Evolutionary conservation across 2,113 vertebrate genomes (phyloP).

Genomic region (Xiphias gladius): DNA sequence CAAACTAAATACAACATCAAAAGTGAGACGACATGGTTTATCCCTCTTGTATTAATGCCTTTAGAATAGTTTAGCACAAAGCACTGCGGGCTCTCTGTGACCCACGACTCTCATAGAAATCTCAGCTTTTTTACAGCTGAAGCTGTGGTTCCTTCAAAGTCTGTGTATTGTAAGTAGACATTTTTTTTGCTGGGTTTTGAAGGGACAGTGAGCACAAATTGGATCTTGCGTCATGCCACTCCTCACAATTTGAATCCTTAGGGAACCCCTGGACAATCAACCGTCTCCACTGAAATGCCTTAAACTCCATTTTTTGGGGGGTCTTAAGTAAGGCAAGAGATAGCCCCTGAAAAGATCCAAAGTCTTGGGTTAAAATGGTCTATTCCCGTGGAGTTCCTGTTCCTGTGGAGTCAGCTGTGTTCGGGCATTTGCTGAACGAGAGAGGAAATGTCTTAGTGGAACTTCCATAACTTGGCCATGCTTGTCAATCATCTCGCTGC

Average conservation of each 20-base stretch:
- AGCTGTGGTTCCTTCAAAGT: slow-evolving; percentile 63
- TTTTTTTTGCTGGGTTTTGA: slow-evolving; percentile 45
- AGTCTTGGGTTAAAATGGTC: slow-evolving; percentile 62
- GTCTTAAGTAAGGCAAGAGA: slow-evolving; percentile 46
- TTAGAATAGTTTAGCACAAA: slow-evolving; percentile 54
- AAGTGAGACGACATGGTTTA: slow-evolving; percentile 55
- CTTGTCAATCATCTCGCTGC: slow-evolving; percentile 61
- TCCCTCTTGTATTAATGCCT: slow-evolving; percentile 47
- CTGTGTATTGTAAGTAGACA: slow-evolving; percentile 38
- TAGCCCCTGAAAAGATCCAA: slow-evolving; percentile 47
- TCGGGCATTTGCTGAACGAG: slow-evolving; percentile 44
- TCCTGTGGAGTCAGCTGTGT: slow-evolving; percentile 50
- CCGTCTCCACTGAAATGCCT: slow-evolving; percentile 47
- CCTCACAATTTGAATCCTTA: slow-evolving; percentile 51
- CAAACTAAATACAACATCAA: slow-evolving; percentile 65
- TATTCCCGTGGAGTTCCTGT: slow-evolving; percentile 54
- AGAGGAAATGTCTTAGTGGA: slow-evolving; percentile 60
- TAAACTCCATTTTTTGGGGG: slow-evolving; percentile 30
- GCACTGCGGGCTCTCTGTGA: slow-evolving; percentile 47
- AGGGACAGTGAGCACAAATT: slow-evolving; percentile 33
- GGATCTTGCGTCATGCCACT: slow-evolving; percentile 27
- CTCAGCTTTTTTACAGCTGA: slow-evolving; percentile 30
- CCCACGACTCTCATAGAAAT: slow-evolving; percentile 26
- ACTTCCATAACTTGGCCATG: slow-evolving; percentile 54
- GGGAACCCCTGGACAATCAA: slow-evolving; percentile 58